Evolutionary conservation across 2,113 vertebrate genomes (phyloP), one percentile per base, ranked within the genome.

Genomic region (Petaurus breviceps): DNA sequence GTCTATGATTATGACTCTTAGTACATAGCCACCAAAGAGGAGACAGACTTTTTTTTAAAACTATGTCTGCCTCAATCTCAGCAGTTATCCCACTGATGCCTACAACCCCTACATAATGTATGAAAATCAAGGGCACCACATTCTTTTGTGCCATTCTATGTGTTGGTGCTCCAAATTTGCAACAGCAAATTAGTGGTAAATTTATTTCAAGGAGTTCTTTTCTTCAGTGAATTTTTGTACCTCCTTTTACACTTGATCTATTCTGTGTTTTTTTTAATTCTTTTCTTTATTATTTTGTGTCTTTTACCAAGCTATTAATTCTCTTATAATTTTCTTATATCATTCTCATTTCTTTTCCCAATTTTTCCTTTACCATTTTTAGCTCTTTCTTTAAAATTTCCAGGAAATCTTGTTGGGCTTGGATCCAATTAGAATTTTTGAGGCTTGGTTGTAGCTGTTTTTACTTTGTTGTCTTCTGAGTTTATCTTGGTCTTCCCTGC

Each of bases 1-100:
- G 96, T 96, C 93, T 91, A 90, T 47, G 77, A 54, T 50, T 95
- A 91, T 90, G 95, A 92, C 93, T 97, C 51, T 97, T 91, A 97
- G 97, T 98, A 97, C 98, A 98, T 94, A 96, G 95, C 94, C 96
- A 98, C 96, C 94, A 97, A 97, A 98, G 98, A 97, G 96, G 97
- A 98, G 16, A 23, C 19, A 84, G 37, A n/a, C n/a, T 43, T 84
- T 19, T 43, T 43, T 43, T 3, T 3, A 49, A 49, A 43, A 23
- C 7, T 84, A 43, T 84, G 6, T 77, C 61, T 84, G 16, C 7
- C n/a, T 84, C n/a, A 43, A 43, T 2, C 6, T 84, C 7, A 2
- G 37, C 19, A 84, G 19, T n/a, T 3, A 19, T 84, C 19, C 19
- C n/a, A 23, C 3, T 8, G 37, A 84, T 6, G 19, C 37, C 19